Conservation (phyloP, 2,888 invertebrate genomes). For the Drosophila paramelanica region DNA sequence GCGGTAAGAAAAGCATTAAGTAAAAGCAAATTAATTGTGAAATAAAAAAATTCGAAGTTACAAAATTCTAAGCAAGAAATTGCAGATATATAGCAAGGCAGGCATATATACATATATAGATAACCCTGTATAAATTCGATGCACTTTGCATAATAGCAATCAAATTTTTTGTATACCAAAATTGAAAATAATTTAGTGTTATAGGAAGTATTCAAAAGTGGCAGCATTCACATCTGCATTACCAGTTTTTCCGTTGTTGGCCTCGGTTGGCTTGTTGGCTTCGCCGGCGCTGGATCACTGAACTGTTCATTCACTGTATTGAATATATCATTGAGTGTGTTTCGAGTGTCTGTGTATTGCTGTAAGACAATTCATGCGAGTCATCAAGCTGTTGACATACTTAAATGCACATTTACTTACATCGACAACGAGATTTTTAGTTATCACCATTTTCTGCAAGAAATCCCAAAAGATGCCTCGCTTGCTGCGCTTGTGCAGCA, state of each 20-base stretch:
- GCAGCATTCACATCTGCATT: conserved; percentile 11
- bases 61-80: no score
- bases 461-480: conserved; percentile 82
- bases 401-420: conserved; percentile 62
- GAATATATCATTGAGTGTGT: conserved; percentile 81
- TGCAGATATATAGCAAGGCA: no score
- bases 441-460: conserved; percentile 82
- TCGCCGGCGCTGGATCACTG: conserved; percentile 80
- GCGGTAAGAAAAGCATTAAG: neutral
- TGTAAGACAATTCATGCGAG: conserved; percentile 32
- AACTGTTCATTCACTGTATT: conserved; percentile 83
- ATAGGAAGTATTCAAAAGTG: no score
- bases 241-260: conserved; percentile 67
- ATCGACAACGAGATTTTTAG: conserved; percentile 81
- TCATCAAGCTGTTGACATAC: no score
- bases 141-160: no score
- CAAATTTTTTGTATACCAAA: no score
- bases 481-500: conserved; percentile 72
- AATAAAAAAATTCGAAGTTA: neutral
- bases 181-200: no score
- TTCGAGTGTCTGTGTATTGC: conserved; percentile 84
- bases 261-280: conserved; percentile 67
- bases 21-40: no score
- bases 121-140: no score
- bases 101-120: no score